Conservation (phyloP, 2,888 invertebrate genomes). For the Leptogaster cylindrica region DNA sequence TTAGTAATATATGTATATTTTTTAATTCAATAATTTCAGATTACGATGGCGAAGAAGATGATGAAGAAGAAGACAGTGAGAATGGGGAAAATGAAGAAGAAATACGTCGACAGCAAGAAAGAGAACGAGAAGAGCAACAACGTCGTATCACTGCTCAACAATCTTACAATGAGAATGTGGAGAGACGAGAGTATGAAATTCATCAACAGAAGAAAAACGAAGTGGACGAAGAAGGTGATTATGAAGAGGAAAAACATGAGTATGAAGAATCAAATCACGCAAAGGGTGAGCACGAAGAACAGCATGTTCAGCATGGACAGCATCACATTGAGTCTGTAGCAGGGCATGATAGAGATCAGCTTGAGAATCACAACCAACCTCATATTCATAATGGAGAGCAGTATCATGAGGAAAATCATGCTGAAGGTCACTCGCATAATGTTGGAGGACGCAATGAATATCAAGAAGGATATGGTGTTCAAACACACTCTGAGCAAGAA, state of each 20-base stretch:
- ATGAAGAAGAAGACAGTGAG: slow-evolving; percentile 9
- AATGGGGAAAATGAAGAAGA: slow-evolving; percentile 27
- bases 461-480: too few relatives aligned
- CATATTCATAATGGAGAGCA: too few relatives aligned
- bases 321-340: background rate
- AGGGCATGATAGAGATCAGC: too few relatives aligned
- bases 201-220: too few relatives aligned
- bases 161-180: background rate
- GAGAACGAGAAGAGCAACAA: slow-evolving; percentile 21
- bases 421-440: background rate
- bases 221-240: background rate
- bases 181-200: slow-evolving; percentile 51
- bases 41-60: slow-evolving; percentile 26
- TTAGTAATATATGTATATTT: too few relatives aligned
- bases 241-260: background rate
- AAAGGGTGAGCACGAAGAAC: background rate
- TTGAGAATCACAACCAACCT: too few relatives aligned
- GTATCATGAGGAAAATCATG: too few relatives aligned
- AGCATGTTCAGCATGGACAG: background rate
- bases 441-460: slow-evolving; percentile 5
- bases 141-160: slow-evolving; percentile 5
- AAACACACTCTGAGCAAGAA: background rate
- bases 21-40: too few relatives aligned
- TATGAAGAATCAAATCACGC: background rate
- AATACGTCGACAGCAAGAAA: background rate